phyloP scores from a whole-genome alignment of 2,113 vertebrate genomes.

The Pangasianodon hypophthalmus region DNA sequence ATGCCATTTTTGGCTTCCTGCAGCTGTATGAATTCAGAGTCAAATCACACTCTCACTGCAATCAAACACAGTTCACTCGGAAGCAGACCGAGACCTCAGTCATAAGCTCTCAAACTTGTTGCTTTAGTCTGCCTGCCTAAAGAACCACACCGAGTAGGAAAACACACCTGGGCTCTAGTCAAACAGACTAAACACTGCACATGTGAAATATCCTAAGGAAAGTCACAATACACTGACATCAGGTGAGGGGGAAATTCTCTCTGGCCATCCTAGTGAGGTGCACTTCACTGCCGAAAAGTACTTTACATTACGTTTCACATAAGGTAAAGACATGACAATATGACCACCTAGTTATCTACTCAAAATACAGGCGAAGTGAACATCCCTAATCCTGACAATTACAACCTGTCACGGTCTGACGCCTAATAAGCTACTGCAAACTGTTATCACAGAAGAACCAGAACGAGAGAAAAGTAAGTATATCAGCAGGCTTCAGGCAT shows the following conservation, averaged over 20 bases:
- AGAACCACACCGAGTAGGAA: neutral
- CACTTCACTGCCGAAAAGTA: neutral
- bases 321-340: neutral
- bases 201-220: neutral
- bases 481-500: slow-evolving; percentile 17
- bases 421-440: slow-evolving; percentile 28
- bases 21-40: neutral
- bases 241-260: neutral
- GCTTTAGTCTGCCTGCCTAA: neutral
- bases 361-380: neutral
- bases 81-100: neutral
- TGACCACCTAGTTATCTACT: slow-evolving; percentile 19
- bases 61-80: neutral
- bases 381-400: slow-evolving; percentile 38
- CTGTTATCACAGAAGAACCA: slow-evolving; percentile 16
- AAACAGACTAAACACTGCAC: neutral
- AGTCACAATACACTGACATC: neutral
- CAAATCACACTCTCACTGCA: neutral
- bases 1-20: neutral
- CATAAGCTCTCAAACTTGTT: neutral
- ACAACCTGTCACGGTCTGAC: slow-evolving; percentile 22
- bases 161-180: neutral
- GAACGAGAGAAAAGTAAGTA: neutral
- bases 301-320: neutral
- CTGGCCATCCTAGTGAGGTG: neutral